Percentiles rank a stretch among this genome's conserved stretches.
Evolutionary conservation across 2,113 vertebrate species (phyloP).

Genomic region (Podilymbus podiceps): DNA sequence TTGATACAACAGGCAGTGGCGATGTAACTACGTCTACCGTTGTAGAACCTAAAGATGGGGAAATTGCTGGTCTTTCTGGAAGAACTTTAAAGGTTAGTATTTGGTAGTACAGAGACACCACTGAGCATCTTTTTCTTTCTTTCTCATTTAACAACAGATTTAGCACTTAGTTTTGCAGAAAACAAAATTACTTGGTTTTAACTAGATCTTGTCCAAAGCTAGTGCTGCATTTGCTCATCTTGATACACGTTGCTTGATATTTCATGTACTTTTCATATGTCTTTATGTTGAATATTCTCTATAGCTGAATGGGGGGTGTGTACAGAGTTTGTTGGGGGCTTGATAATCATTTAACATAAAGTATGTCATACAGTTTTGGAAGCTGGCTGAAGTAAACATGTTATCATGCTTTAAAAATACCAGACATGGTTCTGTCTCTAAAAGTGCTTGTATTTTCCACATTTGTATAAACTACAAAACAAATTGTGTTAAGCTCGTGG

Average conservation of each 20-base stretch:
- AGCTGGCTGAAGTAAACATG: neutral
- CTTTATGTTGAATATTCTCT: neutral
- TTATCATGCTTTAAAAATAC: neutral
- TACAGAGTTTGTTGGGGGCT: neutral
- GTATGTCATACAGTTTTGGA: neutral
- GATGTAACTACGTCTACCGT: conserved; percentile 90
- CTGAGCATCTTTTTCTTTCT: neutral
- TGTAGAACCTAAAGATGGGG: conserved; percentile 87
- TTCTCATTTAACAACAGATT: neutral
- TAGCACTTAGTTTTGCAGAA: neutral
- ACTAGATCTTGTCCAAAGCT: neutral
- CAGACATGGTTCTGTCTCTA: neutral
- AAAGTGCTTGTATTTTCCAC: neutral
- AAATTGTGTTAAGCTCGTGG: fast-evolving
- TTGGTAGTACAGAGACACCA: neutral
- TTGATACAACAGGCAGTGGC: conserved; percentile 97
- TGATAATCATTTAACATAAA: neutral
- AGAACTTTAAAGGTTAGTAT: conserved; percentile 85
- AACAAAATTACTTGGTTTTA: neutral
- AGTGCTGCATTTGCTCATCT: neutral
- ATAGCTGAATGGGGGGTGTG: neutral
- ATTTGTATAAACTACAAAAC: neutral
- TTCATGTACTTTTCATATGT: neutral
- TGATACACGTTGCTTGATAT: neutral
- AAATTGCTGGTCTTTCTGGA: conserved; percentile 87